Conservation (phyloP, 2,797 vertebrate genomes). For the Phataginus tricuspis region DNA sequence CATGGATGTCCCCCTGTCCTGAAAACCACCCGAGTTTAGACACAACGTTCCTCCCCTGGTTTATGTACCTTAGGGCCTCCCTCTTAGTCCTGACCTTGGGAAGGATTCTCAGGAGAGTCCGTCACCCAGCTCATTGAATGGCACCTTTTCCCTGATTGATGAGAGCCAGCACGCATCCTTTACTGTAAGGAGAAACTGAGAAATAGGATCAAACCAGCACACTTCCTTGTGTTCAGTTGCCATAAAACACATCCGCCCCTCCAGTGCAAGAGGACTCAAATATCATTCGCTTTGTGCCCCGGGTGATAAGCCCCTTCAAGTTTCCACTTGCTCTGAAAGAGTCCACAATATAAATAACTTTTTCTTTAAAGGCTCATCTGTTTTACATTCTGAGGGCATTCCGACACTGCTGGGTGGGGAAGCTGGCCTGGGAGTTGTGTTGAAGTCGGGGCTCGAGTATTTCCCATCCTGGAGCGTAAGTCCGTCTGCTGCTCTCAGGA, state of each 20-base stretch:
- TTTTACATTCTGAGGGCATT: slow-evolving; percentile 73
- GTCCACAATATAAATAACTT: slow-evolving; percentile 52
- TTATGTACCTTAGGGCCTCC: background rate
- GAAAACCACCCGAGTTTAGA: background rate
- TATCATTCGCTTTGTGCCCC: slow-evolving; percentile 42
- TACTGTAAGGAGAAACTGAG: slow-evolving; percentile 41
- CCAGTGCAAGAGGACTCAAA: background rate
- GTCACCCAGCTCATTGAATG: background rate
- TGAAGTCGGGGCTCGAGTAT: background rate
- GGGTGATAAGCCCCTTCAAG: slow-evolving; percentile 65
- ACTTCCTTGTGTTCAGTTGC: background rate
- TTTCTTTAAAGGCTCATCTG: slow-evolving; percentile 69
- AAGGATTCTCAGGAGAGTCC: background rate
- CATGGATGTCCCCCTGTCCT: background rate
- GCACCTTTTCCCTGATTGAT: background rate
- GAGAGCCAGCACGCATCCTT: background rate
- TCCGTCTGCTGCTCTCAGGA: slow-evolving; percentile 42
- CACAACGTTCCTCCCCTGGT: background rate
- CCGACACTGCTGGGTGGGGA: background rate
- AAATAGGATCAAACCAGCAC: background rate
- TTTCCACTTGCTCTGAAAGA: slow-evolving; percentile 75
- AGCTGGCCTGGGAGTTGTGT: slow-evolving; percentile 33
- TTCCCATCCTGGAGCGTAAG: slow-evolving; percentile 32
- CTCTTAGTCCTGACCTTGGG: background rate
- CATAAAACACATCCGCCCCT: background rate